Conservation (phyloP, 2,113 vertebrate species). For the Pygathrix nemaeus region DNA sequence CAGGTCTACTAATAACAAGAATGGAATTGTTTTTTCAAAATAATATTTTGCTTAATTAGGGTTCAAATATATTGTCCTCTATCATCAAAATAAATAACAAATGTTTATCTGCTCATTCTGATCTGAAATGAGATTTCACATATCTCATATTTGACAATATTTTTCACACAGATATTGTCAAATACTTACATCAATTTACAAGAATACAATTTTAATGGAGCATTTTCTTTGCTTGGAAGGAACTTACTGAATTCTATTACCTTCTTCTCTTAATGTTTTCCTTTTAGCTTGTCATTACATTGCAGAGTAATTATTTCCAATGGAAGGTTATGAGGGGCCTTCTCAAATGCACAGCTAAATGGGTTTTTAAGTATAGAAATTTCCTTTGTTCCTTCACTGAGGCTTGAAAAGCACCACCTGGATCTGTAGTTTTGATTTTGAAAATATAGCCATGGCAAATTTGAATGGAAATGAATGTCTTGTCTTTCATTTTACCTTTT, state of each 20-base stretch:
- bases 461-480: neutral
- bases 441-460: neutral
- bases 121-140: neutral
- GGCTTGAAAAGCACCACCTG: neutral
- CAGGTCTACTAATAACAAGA: neutral
- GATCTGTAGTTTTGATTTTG: neutral
- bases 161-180: neutral
- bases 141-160: neutral
- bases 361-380: slow-evolving; percentile 10
- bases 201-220: slow-evolving; percentile 7
- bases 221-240: neutral
- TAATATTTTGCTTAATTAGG: neutral
- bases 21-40: neutral
- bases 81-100: neutral
- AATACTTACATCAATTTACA: neutral
- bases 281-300: neutral
- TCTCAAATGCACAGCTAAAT: neutral
- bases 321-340: neutral
- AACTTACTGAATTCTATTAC: neutral
- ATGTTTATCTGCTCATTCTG: neutral
- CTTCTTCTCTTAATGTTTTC: slow-evolving; percentile 6
- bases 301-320: slow-evolving; percentile 23
- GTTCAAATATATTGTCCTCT: neutral
- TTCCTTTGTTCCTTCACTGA: neutral
- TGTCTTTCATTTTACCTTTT: neutral